Evolutionary conservation across 1,140 invertebrate genomes (phyloP).

Genomic region (Drosophila sp.): DNA sequence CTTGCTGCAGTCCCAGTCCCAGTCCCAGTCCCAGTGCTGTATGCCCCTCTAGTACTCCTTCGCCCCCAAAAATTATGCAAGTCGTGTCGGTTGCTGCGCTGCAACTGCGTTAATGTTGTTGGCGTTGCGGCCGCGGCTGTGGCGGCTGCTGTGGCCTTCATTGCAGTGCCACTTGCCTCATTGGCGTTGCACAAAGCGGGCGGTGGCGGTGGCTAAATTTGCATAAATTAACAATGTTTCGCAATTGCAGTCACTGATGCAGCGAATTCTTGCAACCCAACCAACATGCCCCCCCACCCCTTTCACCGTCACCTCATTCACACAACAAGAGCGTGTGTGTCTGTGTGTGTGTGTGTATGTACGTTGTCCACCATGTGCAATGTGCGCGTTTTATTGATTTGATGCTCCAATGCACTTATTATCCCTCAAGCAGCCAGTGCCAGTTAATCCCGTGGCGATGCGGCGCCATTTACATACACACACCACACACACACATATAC

Average conservation of each 20-base stretch:
- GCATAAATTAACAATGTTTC: slow-evolving; percentile 82
- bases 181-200: slow-evolving; percentile 76
- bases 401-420: slow-evolving; percentile 81
- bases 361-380: slow-evolving; percentile 53
- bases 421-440: slow-evolving; percentile 71
- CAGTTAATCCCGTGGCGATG: slow-evolving; percentile 68
- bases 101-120: slow-evolving; percentile 72
- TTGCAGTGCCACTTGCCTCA: slow-evolving; percentile 61
- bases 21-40: not conserved
- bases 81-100: slow-evolving; percentile 48
- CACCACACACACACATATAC: slow-evolving; percentile 8
- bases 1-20: not conserved
- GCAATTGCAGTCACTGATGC: slow-evolving; percentile 80
- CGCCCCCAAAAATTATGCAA: slow-evolving; percentile 65
- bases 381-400: slow-evolving; percentile 79
- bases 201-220: slow-evolving; percentile 74
- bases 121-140: slow-evolving; percentile 69
- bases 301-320: too few relatives aligned
- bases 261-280: slow-evolving; percentile 70
- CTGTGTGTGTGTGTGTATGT: slow-evolving; percentile 30
- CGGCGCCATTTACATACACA: slow-evolving; percentile 60
- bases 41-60: not conserved
- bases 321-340: slow-evolving; percentile 13
- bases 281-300: too few relatives aligned
- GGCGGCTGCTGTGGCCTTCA: slow-evolving; percentile 51